Evolutionary conservation across 2,797 vertebrate species (phyloP).

Genomic region (Galago senegalensis): DNA sequence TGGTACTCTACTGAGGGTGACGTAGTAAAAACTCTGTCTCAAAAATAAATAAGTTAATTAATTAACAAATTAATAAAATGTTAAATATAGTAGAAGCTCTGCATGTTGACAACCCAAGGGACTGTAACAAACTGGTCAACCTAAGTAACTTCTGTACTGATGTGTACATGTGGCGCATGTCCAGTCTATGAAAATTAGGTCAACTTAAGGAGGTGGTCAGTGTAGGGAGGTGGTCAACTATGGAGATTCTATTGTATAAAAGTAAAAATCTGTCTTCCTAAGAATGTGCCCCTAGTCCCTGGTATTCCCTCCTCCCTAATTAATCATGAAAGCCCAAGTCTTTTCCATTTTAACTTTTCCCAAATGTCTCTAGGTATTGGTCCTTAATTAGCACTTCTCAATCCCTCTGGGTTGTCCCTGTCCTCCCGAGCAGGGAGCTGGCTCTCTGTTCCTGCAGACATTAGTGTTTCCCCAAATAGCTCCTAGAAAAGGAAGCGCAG

Average conservation of each 20-base stretch:
- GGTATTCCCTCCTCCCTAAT: conserved; percentile 67
- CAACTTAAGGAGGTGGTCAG: too few relatives aligned
- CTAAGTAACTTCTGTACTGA: too few relatives aligned
- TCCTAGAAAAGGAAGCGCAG: conserved; percentile 38
- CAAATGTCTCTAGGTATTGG: conserved; percentile 33
- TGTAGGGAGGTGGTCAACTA: too few relatives aligned
- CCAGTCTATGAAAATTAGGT: too few relatives aligned
- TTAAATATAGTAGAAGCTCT: neutral
- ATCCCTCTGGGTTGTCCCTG: conserved; percentile 37
- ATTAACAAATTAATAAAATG: neutral
- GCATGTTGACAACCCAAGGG: too few relatives aligned
- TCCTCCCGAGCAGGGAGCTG: conserved; percentile 60
- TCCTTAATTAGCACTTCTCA: conserved; percentile 75
- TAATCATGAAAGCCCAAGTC: conserved; percentile 33
- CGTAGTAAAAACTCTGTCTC: too few relatives aligned
- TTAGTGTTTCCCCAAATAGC: conserved; percentile 82
- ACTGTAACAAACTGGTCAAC: too few relatives aligned
- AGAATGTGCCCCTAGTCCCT: neutral
- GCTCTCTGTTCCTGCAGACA: conserved; percentile 72
- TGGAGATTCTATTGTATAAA: neutral
- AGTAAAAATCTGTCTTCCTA: conserved; percentile 53
- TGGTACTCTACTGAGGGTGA: too few relatives aligned
- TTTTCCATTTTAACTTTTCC: conserved; percentile 47
- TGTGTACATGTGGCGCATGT: too few relatives aligned
- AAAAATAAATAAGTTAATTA: too few relatives aligned